These are phyloP conservation scores for Ooceraea biroi DNA, from an alignment of 1,140 invertebrate species.

Conservation along the genomic window DNA sequence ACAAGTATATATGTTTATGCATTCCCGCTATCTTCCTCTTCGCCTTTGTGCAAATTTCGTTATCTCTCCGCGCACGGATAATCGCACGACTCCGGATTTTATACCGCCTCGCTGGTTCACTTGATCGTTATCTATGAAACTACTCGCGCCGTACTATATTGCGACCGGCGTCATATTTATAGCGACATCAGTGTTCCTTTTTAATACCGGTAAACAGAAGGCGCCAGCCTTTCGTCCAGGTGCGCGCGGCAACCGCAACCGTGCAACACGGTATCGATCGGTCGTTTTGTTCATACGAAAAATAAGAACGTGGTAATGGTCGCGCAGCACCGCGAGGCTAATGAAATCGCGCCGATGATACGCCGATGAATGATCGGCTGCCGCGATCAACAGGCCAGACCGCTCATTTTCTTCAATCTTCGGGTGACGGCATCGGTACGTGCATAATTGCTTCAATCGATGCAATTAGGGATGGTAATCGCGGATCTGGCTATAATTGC, in stretches of 20 bases:
- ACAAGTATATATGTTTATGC: slow-evolving; percentile 35
- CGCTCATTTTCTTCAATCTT: slow-evolving; percentile 46
- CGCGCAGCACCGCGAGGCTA: neutral
- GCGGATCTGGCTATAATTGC: slow-evolving; percentile 50
- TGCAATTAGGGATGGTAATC: slow-evolving; percentile 67
- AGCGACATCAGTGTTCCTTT: slow-evolving; percentile 51
- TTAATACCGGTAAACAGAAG: slow-evolving; percentile 48
- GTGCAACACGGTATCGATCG: neutral
- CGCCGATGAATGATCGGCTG: slow-evolving; percentile 46
- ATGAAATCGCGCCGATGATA: slow-evolving; percentile 41
- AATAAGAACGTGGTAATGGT: neutral
- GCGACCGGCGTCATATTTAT: slow-evolving; percentile 47
- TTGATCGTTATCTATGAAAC: slow-evolving; percentile 41
- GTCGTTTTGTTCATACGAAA: neutral
- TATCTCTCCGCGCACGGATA: slow-evolving; percentile 49
- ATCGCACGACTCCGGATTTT: slow-evolving; percentile 47
- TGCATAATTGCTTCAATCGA: slow-evolving; percentile 65
- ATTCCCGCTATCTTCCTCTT: slow-evolving; percentile 33
- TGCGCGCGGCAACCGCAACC: slow-evolving; percentile 6
- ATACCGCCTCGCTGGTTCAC: slow-evolving; percentile 24
- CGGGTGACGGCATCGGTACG: slow-evolving; percentile 38
- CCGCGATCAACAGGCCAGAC: slow-evolving; percentile 37
- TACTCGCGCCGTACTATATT: slow-evolving; percentile 38
- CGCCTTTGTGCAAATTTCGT: slow-evolving; percentile 60
- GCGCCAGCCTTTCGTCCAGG: slow-evolving; percentile 18